These are phyloP conservation scores for Bos indicus DNA, from an alignment of 2,113 vertebrate genomes.

Conservation along the genomic window DNA sequence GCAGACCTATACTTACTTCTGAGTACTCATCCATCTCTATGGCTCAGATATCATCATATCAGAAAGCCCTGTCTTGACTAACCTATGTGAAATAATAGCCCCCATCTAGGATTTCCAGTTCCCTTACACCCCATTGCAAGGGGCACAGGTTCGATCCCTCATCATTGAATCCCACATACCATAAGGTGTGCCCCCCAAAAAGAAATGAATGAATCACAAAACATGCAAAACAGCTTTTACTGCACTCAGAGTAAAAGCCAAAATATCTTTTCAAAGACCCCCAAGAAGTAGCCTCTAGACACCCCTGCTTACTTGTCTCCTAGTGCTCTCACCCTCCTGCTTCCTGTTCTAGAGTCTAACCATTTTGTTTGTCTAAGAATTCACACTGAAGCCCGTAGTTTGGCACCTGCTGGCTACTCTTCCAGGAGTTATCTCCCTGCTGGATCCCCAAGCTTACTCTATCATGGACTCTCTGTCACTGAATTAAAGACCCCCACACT, in stretches of 20 bases:
- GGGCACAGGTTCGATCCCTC: accelerated
- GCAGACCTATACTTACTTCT: background rate
- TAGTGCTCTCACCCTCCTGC: background rate
- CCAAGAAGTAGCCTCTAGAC: background rate
- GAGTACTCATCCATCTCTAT: background rate
- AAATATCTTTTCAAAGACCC: background rate
- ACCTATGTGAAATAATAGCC: background rate
- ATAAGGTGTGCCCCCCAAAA: background rate
- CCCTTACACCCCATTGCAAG: background rate
- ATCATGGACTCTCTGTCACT: background rate
- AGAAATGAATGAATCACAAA: background rate
- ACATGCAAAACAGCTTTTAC: background rate
- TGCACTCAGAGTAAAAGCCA: background rate
- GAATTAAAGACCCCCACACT: background rate
- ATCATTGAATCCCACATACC: background rate
- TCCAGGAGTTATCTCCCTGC: background rate
- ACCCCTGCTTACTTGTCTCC: background rate
- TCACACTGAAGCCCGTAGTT: background rate
- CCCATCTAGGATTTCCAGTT: background rate
- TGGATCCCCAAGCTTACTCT: background rate
- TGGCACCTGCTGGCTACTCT: background rate
- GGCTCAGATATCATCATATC: background rate
- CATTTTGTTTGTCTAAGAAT: background rate
- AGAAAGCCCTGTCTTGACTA: background rate
- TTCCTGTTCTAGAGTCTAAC: background rate